Percentiles rank a stretch among this genome's conserved stretches.
These are phyloP conservation scores for Teinopalpus imperialis DNA, from an alignment of 2,888 invertebrate genomes.

Conservation along the genomic window DNA sequence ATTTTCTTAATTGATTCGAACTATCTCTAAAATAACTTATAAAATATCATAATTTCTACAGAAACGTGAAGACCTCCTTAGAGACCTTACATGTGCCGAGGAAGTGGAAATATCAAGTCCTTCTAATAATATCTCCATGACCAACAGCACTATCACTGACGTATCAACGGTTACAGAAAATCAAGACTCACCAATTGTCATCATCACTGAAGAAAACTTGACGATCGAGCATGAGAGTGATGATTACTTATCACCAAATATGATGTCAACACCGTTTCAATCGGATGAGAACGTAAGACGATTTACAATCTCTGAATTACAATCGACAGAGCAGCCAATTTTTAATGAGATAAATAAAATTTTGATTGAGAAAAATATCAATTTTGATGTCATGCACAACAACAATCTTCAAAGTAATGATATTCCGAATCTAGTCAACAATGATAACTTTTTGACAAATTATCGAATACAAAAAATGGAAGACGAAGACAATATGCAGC, in stretches of 20 bases:
- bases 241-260: neutral
- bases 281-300: constrained; percentile 35
- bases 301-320: neutral
- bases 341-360: constrained; percentile 33
- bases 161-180: constrained; percentile 39
- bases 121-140: constrained; percentile 38
- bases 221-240: constrained; percentile 55
- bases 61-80: constrained; percentile 84
- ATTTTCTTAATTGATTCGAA: neutral
- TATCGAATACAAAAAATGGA: constrained; percentile 60
- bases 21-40: constrained; percentile 1
- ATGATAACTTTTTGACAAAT: constrained; percentile 47
- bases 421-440: constrained; percentile 51
- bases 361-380: constrained; percentile 45
- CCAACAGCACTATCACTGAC: constrained; percentile 39
- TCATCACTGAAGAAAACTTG: constrained; percentile 48
- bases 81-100: constrained; percentile 81
- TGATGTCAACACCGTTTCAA: neutral
- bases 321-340: constrained; percentile 1
- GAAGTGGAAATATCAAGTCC: constrained; percentile 64
- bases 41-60: constrained; percentile 44
- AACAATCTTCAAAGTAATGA: constrained; percentile 66
- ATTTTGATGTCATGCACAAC: constrained; percentile 43
- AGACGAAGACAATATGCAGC: constrained; percentile 64
- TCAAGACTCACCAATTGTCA: constrained; percentile 51